These are phyloP conservation scores for Lypha dubia DNA, from an alignment of 2,888 invertebrate species.

Conservation along the genomic window DNA sequence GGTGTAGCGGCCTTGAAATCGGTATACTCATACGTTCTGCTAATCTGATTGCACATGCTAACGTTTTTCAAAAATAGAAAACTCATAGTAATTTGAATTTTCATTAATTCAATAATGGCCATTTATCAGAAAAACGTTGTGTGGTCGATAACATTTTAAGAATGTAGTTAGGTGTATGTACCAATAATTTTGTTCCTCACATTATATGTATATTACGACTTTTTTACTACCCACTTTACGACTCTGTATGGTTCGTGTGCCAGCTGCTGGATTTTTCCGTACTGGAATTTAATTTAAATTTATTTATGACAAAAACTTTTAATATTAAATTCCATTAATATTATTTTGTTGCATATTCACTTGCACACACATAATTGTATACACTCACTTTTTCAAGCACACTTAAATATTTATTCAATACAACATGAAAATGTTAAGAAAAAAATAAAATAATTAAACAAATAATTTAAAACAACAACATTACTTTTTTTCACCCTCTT, in stretches of 20 bases:
- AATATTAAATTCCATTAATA: slow-evolving; percentile 71
- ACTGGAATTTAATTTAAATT: slow-evolving; percentile 65
- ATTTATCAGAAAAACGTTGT: no score
- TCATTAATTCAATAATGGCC: no score
- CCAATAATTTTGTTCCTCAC: no score
- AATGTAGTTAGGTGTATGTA: no score
- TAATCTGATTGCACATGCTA: no score
- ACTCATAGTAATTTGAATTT: no score
- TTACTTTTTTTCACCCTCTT: slow-evolving; percentile 66
- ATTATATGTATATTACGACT: no score
- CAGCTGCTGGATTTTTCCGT: slow-evolving; percentile 15
- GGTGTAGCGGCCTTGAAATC: no score
- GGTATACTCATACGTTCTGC: no score
- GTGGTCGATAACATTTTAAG: no score
- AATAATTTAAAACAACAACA: slow-evolving; percentile 56
- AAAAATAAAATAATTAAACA: slow-evolving; percentile 19
- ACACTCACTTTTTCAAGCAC: neutral
- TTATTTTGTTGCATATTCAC: slow-evolving; percentile 57
- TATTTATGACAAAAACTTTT: slow-evolving; percentile 57
- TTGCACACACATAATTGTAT: slow-evolving; percentile 18
- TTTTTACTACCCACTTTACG: slow-evolving; percentile 29
- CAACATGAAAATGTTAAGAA: slow-evolving; percentile 27
- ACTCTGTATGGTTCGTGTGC: slow-evolving; percentile 23
- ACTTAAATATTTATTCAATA: slow-evolving; percentile 52
- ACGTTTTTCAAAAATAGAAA: no score